These are phyloP conservation scores for Chrysogorgia sp. DNA, from an alignment of 92 coral and sea anemone genomes.

Conservation along the genomic window DNA sequence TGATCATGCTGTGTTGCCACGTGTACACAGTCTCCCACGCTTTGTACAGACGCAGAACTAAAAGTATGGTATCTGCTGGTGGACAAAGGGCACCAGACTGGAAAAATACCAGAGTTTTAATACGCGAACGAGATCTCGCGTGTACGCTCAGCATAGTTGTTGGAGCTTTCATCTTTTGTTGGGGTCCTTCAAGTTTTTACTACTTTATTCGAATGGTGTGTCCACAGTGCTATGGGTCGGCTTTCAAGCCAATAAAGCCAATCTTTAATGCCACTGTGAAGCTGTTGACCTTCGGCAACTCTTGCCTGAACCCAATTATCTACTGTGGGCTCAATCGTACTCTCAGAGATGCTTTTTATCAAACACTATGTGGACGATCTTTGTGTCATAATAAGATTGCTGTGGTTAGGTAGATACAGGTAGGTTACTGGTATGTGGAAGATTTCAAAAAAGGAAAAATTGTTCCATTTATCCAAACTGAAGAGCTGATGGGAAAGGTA, in stretches of 20 bases:
- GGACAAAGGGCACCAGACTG: not conserved
- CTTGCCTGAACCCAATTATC: constrained; percentile 88
- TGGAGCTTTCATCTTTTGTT: constrained; percentile 79
- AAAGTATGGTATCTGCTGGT: not conserved
- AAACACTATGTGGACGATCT: no score
- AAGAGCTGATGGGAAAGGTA: no score
- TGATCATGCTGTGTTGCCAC: constrained; percentile 5
- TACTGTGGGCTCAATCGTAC: constrained; percentile 92
- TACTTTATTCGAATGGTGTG: constrained; percentile 76
- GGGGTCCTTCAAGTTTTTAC: constrained; percentile 92
- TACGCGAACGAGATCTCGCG: constrained; percentile 77
- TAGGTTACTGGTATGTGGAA: no score
- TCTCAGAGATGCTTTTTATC: constrained; percentile 80
- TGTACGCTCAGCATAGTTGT: constrained; percentile 83
- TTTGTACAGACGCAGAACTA: not conserved
- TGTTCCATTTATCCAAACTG: no score
- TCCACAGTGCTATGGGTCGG: constrained; percentile 61
- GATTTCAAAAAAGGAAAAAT: no score
- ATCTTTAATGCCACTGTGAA: constrained; percentile 75
- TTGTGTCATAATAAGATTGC: no score
- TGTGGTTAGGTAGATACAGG: no score
- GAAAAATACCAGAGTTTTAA: no score
- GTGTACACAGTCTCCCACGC: not conserved
- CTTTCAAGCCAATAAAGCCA: constrained; percentile 54
- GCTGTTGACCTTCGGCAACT: constrained; percentile 77